Base-by-base conservation (phyloP, 2,797 vertebrate species). In the Gallinago nigripennis region DNA sequence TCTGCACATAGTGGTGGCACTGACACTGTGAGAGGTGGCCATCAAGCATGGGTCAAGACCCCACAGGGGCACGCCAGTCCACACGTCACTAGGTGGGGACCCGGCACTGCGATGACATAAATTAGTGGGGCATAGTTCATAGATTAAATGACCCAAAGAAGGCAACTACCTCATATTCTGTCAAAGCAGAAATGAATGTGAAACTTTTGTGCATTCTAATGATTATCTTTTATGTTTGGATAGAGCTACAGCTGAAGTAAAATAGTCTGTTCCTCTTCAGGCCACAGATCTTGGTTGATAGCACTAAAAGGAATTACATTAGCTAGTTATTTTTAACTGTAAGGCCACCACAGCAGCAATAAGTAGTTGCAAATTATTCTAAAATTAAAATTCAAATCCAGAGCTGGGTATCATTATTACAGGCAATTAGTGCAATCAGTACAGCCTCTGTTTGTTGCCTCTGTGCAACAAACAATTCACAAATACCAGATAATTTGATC, bases 391-490 rank as follows among this genome's bases (percentile, higher is more conserved):
- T 80, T 71, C 68, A 75, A 12, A 43, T 57, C 28, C 71, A 73
- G 69, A 81, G 23, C 30, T 33, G 17, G 46, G 21, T 61, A 28
- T 84, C 57, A n/a, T 70, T 92, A 66, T 21, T 56, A 24, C 37
- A 56, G 41, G 21, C 46, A 91, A 81, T 83, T 89, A 77, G n/a
- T 39, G 46, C 61, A 89, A 91, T 80, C 56, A 70, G 33, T 45
- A 39, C 53, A 56, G 31, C 28, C 46, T 57, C 24, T 3, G 2
- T 65, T n/a, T n/a, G n/a, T n/a, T n/a, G 31, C 28, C 46, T 57
- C 24, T 3, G 2, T 65, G 50, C 66, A 81, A 66, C 57, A 61
- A 78, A 81, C 41, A 84, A 61, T 77, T 93, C 65, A 66, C 60
- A 83, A 86, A 69, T 86, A 72, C 3, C 41, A 56, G 41, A n/a